Conservation (phyloP, 2,797 vertebrate species). For the Pangasius djambal region DNA sequence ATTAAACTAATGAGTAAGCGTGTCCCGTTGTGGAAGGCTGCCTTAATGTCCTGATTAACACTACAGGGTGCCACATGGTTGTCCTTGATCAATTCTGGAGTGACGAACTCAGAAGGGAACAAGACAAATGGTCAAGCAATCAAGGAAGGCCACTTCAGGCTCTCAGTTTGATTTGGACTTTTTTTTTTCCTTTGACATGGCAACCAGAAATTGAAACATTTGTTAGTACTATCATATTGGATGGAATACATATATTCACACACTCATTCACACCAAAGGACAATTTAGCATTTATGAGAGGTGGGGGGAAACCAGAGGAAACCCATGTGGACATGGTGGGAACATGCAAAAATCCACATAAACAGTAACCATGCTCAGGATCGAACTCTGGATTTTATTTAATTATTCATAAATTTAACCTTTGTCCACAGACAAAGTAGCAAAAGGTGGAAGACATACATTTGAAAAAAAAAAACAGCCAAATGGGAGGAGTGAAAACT, state of each 20-base stretch:
- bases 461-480: slow-evolving; percentile 15
- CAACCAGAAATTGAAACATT: not conserved
- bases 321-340: not conserved
- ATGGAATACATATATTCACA: not conserved
- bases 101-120: not conserved
- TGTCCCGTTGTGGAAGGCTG: slow-evolving; percentile 3
- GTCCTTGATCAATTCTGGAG: slow-evolving; percentile 25
- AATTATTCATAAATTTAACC: not conserved
- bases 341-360: not conserved
- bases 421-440: not conserved
- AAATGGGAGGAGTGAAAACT: slow-evolving; percentile 15
- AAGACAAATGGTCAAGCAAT: not conserved
- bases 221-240: too few species aligned
- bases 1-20: slow-evolving; percentile 32
- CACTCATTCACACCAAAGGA: not conserved
- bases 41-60: slow-evolving; percentile 22
- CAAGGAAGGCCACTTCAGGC: not conserved
- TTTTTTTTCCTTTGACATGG: not conserved
- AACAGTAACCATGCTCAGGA: not conserved
- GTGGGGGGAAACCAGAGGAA: not conserved
- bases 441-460: not conserved
- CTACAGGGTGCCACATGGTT: slow-evolving; percentile 7
- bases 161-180: not conserved
- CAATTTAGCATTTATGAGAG: not conserved
- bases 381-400: not conserved